Percentiles rank a stretch among this genome's conserved stretches.
Conservation (phyloP, 2,113 vertebrate genomes). For the Felis chaus region DNA sequence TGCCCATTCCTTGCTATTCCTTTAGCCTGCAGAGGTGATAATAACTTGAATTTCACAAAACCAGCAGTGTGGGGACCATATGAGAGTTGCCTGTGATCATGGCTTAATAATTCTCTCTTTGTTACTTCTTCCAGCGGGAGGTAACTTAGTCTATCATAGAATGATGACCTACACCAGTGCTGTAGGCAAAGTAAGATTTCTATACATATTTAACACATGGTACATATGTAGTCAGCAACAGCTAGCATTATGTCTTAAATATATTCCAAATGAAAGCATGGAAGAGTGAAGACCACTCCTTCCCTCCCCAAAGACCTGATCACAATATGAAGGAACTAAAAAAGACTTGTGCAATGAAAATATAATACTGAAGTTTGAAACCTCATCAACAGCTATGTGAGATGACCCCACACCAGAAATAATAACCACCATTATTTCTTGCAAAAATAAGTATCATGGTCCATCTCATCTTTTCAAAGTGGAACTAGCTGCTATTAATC, state of each 20-base stretch:
- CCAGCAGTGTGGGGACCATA: not conserved
- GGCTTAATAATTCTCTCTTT: slow-evolving; percentile 58
- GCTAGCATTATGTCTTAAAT: not conserved
- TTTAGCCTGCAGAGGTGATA: slow-evolving; percentile 51
- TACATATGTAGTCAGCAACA: not conserved
- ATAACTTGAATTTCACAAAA: slow-evolving; percentile 57
- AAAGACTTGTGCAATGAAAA: slow-evolving; percentile 13
- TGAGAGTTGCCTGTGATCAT: not conserved
- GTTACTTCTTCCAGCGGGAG: slow-evolving; percentile 11
- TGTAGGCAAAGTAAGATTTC: slow-evolving; percentile 44
- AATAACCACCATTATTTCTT: slow-evolving; percentile 65
- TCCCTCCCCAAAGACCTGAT: not conserved
- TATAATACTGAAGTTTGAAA: slow-evolving; percentile 41
- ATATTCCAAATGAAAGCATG: not conserved
- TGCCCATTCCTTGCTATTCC: not conserved
- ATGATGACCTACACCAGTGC: not conserved
- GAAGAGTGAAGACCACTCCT: slow-evolving; percentile 42
- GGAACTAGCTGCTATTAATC: slow-evolving; percentile 61
- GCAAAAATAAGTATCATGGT: slow-evolving; percentile 52
- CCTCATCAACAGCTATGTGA: slow-evolving; percentile 29
- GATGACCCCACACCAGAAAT: slow-evolving; percentile 49
- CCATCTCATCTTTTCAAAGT: slow-evolving; percentile 70
- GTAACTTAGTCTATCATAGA: not conserved
- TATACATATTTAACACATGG: not conserved
- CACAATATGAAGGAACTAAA: not conserved